These are phyloP conservation scores for Plebejus argus DNA, from an alignment of 2,888 invertebrate genomes.

Conservation along the genomic window DNA sequence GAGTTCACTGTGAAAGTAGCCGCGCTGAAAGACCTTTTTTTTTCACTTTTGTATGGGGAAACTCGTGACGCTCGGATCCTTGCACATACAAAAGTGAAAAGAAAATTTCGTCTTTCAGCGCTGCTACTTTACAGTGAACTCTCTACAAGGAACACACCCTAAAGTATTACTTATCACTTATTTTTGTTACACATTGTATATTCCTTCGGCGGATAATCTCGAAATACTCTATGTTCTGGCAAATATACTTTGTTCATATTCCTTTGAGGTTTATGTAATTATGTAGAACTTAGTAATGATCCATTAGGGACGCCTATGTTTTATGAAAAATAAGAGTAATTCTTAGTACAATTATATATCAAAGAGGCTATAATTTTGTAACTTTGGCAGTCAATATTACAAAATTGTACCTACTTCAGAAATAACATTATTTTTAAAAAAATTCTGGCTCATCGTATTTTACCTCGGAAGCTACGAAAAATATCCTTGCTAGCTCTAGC, in stretches of 20 bases:
- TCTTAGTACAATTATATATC: not conserved
- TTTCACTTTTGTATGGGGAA: too few relatives aligned
- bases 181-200: too few relatives aligned
- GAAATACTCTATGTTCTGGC: not conserved
- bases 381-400: not conserved
- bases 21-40: too few relatives aligned
- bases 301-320: not conserved
- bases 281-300: not conserved
- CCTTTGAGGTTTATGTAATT: not conserved
- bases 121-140: too few relatives aligned
- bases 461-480: not conserved
- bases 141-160: too few relatives aligned
- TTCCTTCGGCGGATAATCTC: not conserved
- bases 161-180: too few relatives aligned
- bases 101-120: too few relatives aligned
- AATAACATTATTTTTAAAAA: too few relatives aligned
- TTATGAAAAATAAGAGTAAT: not conserved
- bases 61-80: too few relatives aligned
- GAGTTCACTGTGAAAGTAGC: too few relatives aligned
- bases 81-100: too few relatives aligned
- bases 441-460: not conserved
- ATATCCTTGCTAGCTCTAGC: not conserved
- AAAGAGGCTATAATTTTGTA: not conserved
- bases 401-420: too few relatives aligned
- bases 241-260: not conserved